Percentiles rank a stretch among this genome's conserved stretches.
phyloP scores from a whole-genome alignment of 1,140 invertebrate species.

The Spodoptera litura region DNA sequence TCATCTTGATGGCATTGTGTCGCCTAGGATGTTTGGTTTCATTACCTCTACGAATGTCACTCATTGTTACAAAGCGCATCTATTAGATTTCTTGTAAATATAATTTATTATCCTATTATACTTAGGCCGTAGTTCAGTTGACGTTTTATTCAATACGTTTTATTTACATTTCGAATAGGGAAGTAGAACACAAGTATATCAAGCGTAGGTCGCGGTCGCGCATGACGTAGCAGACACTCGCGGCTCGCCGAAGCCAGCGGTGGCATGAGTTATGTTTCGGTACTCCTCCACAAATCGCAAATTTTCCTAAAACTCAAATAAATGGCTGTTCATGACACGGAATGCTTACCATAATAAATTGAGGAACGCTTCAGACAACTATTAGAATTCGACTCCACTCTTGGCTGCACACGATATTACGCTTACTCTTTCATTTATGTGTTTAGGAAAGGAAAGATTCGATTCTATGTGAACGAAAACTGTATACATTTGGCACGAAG shows the following conservation, averaged over 20 bases:
- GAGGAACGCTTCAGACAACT: conserved; percentile 81
- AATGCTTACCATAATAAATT: conserved; percentile 83
- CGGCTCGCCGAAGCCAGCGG: conserved; percentile 58
- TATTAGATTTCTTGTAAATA: conserved; percentile 83
- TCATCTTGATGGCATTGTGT: conserved; percentile 82
- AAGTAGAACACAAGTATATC: conserved; percentile 51
- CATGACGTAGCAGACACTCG: conserved; percentile 63
- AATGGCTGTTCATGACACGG: conserved; percentile 83
- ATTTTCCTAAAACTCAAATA: conserved; percentile 64
- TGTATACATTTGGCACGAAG: conserved; percentile 81
- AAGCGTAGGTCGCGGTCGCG: conserved; percentile 67
- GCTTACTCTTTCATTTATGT: conserved; percentile 84
- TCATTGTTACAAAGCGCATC: conserved; percentile 83
- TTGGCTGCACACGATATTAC: conserved; percentile 84
- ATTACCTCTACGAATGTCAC: conserved; percentile 82
- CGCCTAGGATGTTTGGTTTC: conserved; percentile 80
- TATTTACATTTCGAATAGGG: conserved; percentile 52
- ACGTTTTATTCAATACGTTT: conserved; percentile 54
- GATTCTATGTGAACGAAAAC: conserved; percentile 74
- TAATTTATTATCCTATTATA: conserved; percentile 65
- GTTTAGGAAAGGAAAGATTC: conserved; percentile 78
- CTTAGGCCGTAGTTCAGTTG: conserved; percentile 73
- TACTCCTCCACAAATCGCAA: conserved; percentile 69
- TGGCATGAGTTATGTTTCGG: conserved; percentile 65
- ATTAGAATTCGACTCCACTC: conserved; percentile 84